These are phyloP conservation scores for Syngnathus scovelli DNA, from an alignment of 2,113 vertebrate species.

Conservation along the genomic window DNA sequence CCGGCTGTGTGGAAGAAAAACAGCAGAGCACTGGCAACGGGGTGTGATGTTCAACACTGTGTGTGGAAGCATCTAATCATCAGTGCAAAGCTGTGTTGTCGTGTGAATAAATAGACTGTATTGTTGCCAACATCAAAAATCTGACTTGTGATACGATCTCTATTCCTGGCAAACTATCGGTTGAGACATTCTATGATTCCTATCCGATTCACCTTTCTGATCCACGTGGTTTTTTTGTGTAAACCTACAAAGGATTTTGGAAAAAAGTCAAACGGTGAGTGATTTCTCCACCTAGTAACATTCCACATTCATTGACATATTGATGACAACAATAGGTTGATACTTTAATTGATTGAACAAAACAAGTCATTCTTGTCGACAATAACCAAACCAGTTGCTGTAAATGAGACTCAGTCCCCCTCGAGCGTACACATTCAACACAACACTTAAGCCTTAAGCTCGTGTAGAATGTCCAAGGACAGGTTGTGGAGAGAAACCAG, in stretches of 20 bases:
- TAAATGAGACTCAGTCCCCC: conserved; percentile 16
- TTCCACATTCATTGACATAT: background rate
- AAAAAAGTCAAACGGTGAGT: background rate
- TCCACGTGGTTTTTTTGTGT: no score
- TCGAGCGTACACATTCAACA: conserved; percentile 24
- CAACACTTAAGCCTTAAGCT: conserved; percentile 9
- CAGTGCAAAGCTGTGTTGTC: no score
- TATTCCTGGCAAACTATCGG: background rate
- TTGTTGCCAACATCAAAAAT: background rate
- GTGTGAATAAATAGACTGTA: background rate
- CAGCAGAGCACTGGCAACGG: no score
- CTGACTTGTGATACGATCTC: background rate
- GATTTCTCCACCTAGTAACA: background rate
- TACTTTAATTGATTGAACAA: background rate
- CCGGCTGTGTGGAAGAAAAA: no score
- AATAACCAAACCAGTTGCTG: background rate
- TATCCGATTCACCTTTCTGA: background rate
- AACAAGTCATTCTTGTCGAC: background rate
- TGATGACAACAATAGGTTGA: background rate
- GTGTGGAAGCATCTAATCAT: no score
- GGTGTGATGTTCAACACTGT: no score
- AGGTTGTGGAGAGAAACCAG: conserved; percentile 62
- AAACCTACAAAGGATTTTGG: background rate
- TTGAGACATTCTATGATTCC: background rate
- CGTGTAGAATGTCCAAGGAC: conserved; percentile 48